phyloP scores from a whole-genome alignment of 2,797 vertebrate species.

The Argya squamiceps region DNA sequence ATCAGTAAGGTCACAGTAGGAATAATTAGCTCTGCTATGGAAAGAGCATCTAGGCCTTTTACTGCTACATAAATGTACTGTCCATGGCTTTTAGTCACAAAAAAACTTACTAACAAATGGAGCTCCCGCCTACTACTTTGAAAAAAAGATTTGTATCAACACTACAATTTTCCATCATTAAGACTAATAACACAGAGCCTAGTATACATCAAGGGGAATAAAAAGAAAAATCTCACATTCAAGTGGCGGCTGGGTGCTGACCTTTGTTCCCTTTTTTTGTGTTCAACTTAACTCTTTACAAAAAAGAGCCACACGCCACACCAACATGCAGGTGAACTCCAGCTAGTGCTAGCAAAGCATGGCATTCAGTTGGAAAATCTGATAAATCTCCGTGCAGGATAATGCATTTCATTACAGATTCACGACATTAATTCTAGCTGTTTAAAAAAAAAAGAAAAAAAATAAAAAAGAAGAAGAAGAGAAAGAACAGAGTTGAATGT shows the following conservation, averaged over 20 bases:
- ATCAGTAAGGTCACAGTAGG: constrained; percentile 99
- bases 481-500: constrained; percentile 69
- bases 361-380: constrained; percentile 93
- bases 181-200: constrained; percentile 99
- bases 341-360: constrained; percentile 86
- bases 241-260: constrained; percentile 99
- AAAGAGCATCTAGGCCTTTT: constrained; percentile 99
- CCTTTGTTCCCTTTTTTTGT: constrained; percentile 99
- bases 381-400: constrained; percentile 91
- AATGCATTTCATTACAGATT: constrained; percentile 92
- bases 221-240: constrained; percentile 98
- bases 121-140: constrained; percentile 99
- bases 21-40: constrained; percentile 99
- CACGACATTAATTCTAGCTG: constrained; percentile 88
- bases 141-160: constrained; percentile 99
- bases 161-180: constrained; percentile 99
- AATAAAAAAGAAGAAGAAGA: not conserved
- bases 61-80: constrained; percentile 99
- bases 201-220: constrained; percentile 98
- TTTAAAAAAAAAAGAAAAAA: constrained; percentile 72
- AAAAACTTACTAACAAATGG: constrained; percentile 99
- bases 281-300: constrained; percentile 97
- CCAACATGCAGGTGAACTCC: constrained; percentile 92
- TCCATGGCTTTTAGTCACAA: constrained; percentile 99
- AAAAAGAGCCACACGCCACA: constrained; percentile 87